These are phyloP conservation scores for Acrossocheilus fasciatus DNA, from an alignment of 2,797 vertebrate genomes.

Conservation along the genomic window DNA sequence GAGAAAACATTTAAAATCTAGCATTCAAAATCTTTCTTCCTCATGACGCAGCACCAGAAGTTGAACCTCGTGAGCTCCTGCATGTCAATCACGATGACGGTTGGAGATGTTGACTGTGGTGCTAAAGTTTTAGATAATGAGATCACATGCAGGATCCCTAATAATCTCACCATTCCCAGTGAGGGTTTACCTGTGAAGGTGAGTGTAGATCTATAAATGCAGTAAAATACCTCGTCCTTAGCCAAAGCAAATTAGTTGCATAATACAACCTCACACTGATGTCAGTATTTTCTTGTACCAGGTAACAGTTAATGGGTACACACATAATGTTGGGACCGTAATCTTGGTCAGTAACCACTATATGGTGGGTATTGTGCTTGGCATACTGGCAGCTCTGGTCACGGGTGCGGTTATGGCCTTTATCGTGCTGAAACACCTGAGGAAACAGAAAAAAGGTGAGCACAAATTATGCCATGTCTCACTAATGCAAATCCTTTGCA, in stretches of 20 bases:
- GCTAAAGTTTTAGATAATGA: conserved; percentile 84
- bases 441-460: conserved; percentile 82
- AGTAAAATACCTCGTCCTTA: background rate
- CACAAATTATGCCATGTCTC: background rate
- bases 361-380: conserved; percentile 82
- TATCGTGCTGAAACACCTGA: conserved; percentile 79
- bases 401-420: conserved; percentile 77
- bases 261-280: background rate
- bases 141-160: conserved; percentile 88
- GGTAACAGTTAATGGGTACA: conserved; percentile 87
- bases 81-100: conserved; percentile 86
- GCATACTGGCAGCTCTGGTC: conserved; percentile 82
- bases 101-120: conserved; percentile 83
- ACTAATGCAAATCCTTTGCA: background rate
- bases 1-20: background rate
- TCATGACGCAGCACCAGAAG: conserved; percentile 81
- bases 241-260: background rate
- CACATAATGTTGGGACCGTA: conserved; percentile 83
- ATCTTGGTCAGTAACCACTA: conserved; percentile 78
- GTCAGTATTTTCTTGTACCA: conserved; percentile 59
- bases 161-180: conserved; percentile 73
- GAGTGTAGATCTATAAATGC: conserved; percentile 32
- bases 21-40: background rate
- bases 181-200: conserved; percentile 83
- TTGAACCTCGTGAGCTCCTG: conserved; percentile 82